phyloP scores from a whole-genome alignment of 1,140 invertebrate genomes.

The Drosophila grimshawi region DNA sequence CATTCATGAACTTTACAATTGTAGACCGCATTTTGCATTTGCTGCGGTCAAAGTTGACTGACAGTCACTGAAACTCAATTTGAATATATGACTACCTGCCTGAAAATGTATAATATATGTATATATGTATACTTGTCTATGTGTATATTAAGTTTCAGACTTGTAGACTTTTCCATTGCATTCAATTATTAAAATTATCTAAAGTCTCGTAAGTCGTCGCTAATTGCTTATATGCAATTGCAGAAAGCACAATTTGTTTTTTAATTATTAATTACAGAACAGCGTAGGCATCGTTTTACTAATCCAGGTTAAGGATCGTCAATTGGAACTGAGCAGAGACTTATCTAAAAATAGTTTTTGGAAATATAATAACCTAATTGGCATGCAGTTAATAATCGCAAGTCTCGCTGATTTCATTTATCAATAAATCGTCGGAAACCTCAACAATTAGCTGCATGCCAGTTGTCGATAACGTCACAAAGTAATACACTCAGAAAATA shows the following conservation, averaged over 20 bases:
- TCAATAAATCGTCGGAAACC: not conserved
- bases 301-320: conserved; percentile 5
- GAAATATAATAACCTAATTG: not conserved
- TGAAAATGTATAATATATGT: not conserved
- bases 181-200: conserved; percentile 66
- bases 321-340: conserved; percentile 2
- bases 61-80: conserved; percentile 66
- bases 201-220: conserved; percentile 28
- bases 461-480: not conserved
- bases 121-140: not conserved
- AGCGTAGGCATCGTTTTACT: conserved; percentile 11
- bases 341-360: not conserved
- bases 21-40: conserved; percentile 47
- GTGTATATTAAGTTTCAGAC: conserved; percentile 4
- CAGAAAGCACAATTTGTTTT: conserved; percentile 18
- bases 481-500: not conserved
- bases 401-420: conserved; percentile 1
- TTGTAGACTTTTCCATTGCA: conserved; percentile 55
- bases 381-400: not conserved
- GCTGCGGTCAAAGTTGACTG: conserved; percentile 78
- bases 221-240: conserved; percentile 57
- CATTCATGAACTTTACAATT: conserved; percentile 56
- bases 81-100: conserved; percentile 4
- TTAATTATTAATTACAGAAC: conserved; percentile 25
- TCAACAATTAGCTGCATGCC: no score